These are phyloP conservation scores for Selenia dentaria DNA, from an alignment of 2,888 invertebrate species.

Conservation along the genomic window DNA sequence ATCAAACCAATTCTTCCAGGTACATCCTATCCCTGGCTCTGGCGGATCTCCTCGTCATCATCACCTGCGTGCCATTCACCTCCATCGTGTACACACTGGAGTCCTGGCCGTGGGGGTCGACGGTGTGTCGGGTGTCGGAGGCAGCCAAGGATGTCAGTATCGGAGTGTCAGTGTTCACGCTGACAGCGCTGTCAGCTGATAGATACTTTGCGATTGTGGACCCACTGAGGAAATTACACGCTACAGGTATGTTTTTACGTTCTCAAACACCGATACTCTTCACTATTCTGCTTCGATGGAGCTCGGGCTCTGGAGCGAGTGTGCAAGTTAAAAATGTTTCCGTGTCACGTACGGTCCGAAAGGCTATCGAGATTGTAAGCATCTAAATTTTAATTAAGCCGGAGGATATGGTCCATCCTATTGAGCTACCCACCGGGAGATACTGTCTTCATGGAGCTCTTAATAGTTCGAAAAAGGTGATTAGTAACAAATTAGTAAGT, in stretches of 20 bases:
- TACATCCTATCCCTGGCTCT: constrained; percentile 92
- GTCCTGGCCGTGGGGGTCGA: constrained; percentile 95
- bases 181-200: constrained; percentile 95
- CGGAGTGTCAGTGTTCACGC: constrained; percentile 96
- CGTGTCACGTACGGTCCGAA: too few species aligned
- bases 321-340: too few species aligned
- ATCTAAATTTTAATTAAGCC: too few species aligned
- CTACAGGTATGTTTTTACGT: constrained; percentile 85
- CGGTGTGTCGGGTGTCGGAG: constrained; percentile 92
- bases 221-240: constrained; percentile 92
- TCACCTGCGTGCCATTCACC: constrained; percentile 93
- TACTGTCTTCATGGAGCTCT: too few species aligned
- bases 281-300: too few species aligned
- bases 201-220: constrained; percentile 96
- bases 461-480: too few species aligned
- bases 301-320: too few species aligned
- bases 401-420: too few species aligned
- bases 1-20: constrained; percentile 79
- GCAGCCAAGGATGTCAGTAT: constrained; percentile 95
- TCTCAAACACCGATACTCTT: too few species aligned
- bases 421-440: too few species aligned
- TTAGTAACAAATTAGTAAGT: too few species aligned
- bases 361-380: too few species aligned
- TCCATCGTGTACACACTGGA: constrained; percentile 94
- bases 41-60: constrained; percentile 92